A percentile compares a stretch with the other conserved stretches of the same genome.
These are phyloP conservation scores for Falcunculus frontatus DNA, from an alignment of 2,113 vertebrate genomes.

Conservation along the genomic window DNA sequence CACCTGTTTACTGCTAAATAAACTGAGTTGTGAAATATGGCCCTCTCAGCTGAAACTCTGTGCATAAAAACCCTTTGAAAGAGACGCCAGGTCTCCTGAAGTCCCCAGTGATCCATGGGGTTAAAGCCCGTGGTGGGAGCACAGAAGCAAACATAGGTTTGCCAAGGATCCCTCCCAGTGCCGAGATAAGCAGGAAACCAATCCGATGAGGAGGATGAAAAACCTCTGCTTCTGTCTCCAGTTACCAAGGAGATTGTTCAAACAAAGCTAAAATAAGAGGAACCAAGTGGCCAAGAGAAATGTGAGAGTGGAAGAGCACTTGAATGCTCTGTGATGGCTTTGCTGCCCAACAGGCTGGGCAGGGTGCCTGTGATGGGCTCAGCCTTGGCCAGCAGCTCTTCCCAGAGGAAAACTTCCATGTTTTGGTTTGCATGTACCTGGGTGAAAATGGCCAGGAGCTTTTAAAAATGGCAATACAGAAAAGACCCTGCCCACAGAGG, in stretches of 20 bases:
- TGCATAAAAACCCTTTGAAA: background rate
- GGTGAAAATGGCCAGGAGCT: background rate
- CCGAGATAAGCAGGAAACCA: conserved; percentile 40
- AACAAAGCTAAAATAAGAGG: conserved; percentile 74
- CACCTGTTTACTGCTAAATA: background rate
- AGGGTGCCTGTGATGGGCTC: background rate
- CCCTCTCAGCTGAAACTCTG: background rate
- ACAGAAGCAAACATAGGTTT: background rate
- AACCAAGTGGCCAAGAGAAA: conserved; percentile 30
- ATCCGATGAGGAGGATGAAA: conserved; percentile 15
- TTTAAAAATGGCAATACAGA: background rate
- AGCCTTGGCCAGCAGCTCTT: background rate
- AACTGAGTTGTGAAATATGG: background rate
- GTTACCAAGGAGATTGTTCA: conserved; percentile 76
- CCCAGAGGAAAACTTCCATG: fast-evolving
- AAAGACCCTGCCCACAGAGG: background rate
- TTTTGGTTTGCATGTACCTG: background rate
- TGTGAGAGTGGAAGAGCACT: conserved; percentile 56
- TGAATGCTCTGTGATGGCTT: conserved; percentile 39
- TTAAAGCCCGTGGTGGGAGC: background rate
- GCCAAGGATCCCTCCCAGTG: background rate
- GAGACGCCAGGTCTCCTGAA: background rate
- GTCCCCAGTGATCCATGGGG: background rate
- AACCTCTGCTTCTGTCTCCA: conserved; percentile 57
- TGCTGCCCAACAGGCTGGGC: background rate